A percentile compares a stretch with the other conserved stretches of the same genome.
Evolutionary conservation across 2,888 invertebrate genomes (phyloP).

Genomic region (Aelia acuminata): DNA sequence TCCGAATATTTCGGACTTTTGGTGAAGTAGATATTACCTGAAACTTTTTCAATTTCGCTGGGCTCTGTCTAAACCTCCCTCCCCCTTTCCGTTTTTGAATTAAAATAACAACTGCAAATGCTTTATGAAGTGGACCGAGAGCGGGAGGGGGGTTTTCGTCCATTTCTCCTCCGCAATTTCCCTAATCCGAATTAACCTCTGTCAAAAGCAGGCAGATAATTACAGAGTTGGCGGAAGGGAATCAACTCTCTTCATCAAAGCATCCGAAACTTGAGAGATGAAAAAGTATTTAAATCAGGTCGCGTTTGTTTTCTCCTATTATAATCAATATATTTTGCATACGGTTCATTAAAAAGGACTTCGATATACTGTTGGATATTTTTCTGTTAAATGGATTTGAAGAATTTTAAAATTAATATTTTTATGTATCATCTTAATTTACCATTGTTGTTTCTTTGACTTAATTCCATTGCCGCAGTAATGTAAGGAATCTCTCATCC

Average conservation of each 20-base stretch:
- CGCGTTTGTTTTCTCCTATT: too few relatives aligned
- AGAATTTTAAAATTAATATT: too few relatives aligned
- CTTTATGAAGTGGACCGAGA: neutral
- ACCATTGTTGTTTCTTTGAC: too few relatives aligned
- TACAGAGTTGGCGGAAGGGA: neutral
- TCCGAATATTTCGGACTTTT: neutral
- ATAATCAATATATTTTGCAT: too few relatives aligned
- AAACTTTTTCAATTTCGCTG: neutral
- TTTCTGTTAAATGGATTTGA: too few relatives aligned
- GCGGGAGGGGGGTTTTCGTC: neutral
- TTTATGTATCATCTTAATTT: too few relatives aligned
- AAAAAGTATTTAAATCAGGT: neutral
- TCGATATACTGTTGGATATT: too few relatives aligned
- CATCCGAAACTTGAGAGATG: neutral
- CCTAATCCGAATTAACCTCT: conserved; percentile 26
- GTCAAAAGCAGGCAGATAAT: conserved; percentile 4
- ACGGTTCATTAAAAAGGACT: too few relatives aligned
- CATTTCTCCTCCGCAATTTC: neutral
- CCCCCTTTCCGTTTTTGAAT: neutral
- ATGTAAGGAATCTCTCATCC: too few relatives aligned
- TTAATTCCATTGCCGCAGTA: too few relatives aligned
- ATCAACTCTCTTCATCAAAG: neutral
- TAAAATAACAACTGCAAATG: conserved; percentile 38
- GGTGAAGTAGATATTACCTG: neutral
- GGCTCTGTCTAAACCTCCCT: neutral